Evolutionary conservation across 2,113 vertebrate species (phyloP), one percentile per base, ranked within the genome.

Genomic region (Ceuthmochares aereus): DNA sequence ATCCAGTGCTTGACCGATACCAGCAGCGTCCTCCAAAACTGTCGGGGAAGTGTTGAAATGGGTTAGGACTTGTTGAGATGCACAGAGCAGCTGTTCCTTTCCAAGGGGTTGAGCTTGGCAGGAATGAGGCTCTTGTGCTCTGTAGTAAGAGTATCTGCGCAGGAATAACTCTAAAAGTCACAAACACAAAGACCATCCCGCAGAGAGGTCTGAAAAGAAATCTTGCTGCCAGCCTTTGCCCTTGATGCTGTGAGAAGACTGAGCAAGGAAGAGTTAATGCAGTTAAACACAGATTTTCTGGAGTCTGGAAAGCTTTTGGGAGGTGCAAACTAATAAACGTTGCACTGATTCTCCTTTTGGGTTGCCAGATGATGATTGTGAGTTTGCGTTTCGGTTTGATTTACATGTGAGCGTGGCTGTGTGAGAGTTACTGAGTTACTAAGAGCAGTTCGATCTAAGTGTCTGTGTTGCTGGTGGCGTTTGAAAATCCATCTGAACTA

Each of bases 1-100:
- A 17, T 6, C 40, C 32, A 2, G 3, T 45, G 29, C 63, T 92
- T 0, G 0, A 3, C 67, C 0, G 8, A 25, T 64, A 10, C 26
- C 0, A 0, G 43, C 4, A 20, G 25, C 0, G 0, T 67, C 90
- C 89, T 92, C 60, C 40, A 34, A n/a, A 73, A 29, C 40, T 0
- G 0, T 27, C 0, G 1, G 59, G 34, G 49, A 49, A 25, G 52
- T 34, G 52, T 27, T 55, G 87, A 72, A 89, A 96, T 87, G 87
- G 62, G 87, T 82, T 49, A 4, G 81, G 93, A 64, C 87, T 93
- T 91, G 93, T 69, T 0, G 3, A 78, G 77, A 12, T 70, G 76
- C 37, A 37, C 0, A 0, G 12, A 87, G 80, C 91, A 89, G 89
- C 96, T 96, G 74, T 82, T 88, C 4, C 78, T 81, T 81, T 75